Evolutionary conservation across 2,888 invertebrate genomes (phyloP).

Genomic region (Ametastegia equiseti): DNA sequence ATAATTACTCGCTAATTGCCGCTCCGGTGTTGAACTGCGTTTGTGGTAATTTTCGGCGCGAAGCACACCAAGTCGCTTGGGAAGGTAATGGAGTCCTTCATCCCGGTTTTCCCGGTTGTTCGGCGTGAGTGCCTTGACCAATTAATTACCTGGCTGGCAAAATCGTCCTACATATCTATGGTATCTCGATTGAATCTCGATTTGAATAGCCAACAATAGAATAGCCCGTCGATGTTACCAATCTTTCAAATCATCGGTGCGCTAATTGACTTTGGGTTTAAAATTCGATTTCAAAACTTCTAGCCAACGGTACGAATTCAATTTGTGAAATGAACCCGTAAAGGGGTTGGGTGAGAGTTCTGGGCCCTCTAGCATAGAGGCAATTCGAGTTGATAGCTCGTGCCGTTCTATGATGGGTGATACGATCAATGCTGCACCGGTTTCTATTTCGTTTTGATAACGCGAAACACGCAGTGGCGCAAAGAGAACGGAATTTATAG

Average conservation of each 20-base stretch:
- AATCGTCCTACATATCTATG: not conserved
- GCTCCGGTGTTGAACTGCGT: not conserved
- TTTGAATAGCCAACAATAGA: no score
- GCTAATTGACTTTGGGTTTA: not conserved
- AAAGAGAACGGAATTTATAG: not conserved
- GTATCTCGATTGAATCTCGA: not conserved
- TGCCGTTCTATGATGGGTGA: not conserved
- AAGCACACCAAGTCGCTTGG: not conserved
- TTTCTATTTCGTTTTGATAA: conserved; percentile 31
- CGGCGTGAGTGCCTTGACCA: not conserved
- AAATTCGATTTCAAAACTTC: not conserved
- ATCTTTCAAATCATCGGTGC: not conserved
- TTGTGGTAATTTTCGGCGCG: not conserved
- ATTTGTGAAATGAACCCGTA: conserved; percentile 16
- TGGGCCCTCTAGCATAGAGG: not conserved
- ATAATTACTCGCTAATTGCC: conserved; percentile 30
- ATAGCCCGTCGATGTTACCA: no score
- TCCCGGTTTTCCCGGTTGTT: no score
- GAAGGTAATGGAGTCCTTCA: not conserved
- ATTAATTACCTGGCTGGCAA: not conserved
- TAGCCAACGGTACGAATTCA: not conserved
- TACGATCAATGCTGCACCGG: conserved; percentile 31
- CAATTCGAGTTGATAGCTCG: conserved; percentile 30
- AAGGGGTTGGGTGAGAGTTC: not conserved
- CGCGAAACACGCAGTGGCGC: conserved; percentile 3